Evolutionary conservation across 1,140 invertebrate species (phyloP).

Genomic region (Drosophila nannoptera): DNA sequence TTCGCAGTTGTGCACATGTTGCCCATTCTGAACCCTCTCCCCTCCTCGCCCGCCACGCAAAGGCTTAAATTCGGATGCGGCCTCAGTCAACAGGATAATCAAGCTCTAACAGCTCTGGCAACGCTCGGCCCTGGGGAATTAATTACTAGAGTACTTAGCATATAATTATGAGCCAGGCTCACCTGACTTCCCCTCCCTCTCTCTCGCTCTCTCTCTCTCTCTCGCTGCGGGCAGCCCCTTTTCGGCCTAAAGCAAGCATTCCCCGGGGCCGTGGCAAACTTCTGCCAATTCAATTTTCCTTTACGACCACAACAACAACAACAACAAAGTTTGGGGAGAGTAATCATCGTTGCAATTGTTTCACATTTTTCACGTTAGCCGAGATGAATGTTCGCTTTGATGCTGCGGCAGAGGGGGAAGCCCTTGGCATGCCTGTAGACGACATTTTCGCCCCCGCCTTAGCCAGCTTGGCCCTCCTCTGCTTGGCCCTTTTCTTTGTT

Average conservation of each 20-base stretch:
- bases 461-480: conserved; percentile 13
- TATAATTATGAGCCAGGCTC: conserved; percentile 67
- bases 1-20: conserved; percentile 53
- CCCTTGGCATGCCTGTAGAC: conserved; percentile 60
- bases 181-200: conserved; percentile 15
- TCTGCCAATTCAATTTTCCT: conserved; percentile 70
- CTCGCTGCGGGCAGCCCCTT: conserved; percentile 3
- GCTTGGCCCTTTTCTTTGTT: conserved; percentile 35
- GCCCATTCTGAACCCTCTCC: conserved; percentile 28
- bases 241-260: conserved; percentile 24
- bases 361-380: conserved; percentile 67
- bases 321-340: conserved; percentile 64
- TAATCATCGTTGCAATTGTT: conserved; percentile 77
- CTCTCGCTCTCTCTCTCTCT: conserved; percentile 5
- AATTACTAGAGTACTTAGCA: conserved; percentile 72
- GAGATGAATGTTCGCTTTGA: conserved; percentile 73
- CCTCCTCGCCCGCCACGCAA: conserved; percentile 1
- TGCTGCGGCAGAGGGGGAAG: conserved; percentile 37
- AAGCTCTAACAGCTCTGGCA: conserved; percentile 40
- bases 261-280: conserved; percentile 28
- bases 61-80: conserved; percentile 33
- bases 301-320: conserved; percentile 50
- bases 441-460: conserved; percentile 46
- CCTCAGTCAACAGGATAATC: conserved; percentile 47
- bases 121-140: conserved; percentile 52